A percentile compares a stretch with the other conserved stretches of the same genome.
Evolutionary conservation across 2,113 vertebrate genomes (phyloP).

Genomic region (Poeciliopsis prolifica): DNA sequence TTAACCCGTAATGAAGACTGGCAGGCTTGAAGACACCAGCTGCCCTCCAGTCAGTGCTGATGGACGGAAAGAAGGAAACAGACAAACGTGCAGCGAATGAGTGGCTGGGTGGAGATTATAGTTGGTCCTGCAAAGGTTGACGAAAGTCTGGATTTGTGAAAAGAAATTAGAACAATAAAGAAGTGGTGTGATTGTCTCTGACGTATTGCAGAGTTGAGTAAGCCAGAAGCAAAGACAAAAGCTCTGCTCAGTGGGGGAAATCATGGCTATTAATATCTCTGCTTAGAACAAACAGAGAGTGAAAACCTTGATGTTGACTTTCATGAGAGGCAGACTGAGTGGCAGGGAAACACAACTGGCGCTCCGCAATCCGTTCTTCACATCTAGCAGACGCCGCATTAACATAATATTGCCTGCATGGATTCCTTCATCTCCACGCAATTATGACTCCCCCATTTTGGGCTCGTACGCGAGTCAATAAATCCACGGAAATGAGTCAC

Average conservation of each 20-base stretch:
- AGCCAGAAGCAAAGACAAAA: conserved; percentile 53
- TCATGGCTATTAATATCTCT: conserved; percentile 65
- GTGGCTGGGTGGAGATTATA: not conserved
- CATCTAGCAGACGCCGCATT: conserved; percentile 47
- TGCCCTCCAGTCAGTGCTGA: conserved; percentile 25
- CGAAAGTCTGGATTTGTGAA: conserved; percentile 10
- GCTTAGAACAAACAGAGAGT: conserved; percentile 43
- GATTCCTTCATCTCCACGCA: conserved; percentile 55
- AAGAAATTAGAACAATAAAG: conserved; percentile 33
- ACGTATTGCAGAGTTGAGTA: conserved; percentile 30
- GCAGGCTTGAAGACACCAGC: conserved; percentile 32
- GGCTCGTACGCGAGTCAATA: conserved; percentile 45
- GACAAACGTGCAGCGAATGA: not conserved
- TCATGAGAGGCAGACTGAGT: conserved; percentile 53
- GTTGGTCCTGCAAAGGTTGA: not conserved
- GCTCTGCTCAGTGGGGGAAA: conserved; percentile 48
- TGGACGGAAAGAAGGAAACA: not conserved
- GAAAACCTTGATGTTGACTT: conserved; percentile 62
- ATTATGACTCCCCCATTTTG: conserved; percentile 60
- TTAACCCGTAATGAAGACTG: conserved; percentile 47
- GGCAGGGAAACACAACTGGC: conserved; percentile 64
- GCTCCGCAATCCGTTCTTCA: conserved; percentile 55
- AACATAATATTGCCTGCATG: conserved; percentile 59
- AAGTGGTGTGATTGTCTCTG: conserved; percentile 16
- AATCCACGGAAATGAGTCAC: conserved; percentile 46